Percentiles rank a stretch among this genome's conserved stretches.
Conservation (phyloP, 2,113 vertebrate genomes). For the Pseudorasbora parva region DNA sequence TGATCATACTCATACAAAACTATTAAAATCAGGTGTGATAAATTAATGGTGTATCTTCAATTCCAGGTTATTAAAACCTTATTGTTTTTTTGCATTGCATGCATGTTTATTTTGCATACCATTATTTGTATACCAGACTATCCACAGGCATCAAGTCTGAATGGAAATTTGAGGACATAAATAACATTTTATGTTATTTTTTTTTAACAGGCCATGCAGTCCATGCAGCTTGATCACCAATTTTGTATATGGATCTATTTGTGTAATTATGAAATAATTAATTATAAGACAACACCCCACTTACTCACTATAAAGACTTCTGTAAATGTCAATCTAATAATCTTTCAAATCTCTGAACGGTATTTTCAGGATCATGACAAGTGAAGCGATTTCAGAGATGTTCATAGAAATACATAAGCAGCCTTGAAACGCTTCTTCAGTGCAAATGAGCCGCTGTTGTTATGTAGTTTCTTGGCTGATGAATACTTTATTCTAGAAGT, state of each 20-base stretch:
- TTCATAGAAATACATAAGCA: background rate
- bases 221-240: background rate
- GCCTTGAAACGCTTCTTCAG: background rate
- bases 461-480: background rate
- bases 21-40: background rate
- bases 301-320: background rate
- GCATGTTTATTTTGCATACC: no score
- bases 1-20: background rate
- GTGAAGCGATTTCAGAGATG: constrained; percentile 7
- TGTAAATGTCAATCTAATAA: background rate
- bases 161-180: background rate
- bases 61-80: background rate
- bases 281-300: background rate
- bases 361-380: background rate
- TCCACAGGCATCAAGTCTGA: background rate
- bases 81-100: background rate
- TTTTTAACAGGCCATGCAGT: no score
- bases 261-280: background rate
- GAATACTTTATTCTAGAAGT: background rate
- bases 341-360: constrained; percentile 14
- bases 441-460: constrained; percentile 4
- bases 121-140: background rate
- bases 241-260: background rate
- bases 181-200: background rate
- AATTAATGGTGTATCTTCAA: background rate